Percentiles rank a stretch among this genome's conserved stretches.
phyloP scores from a whole-genome alignment of 1,140 invertebrate species.

The Doryteuthis pealeii region DNA sequence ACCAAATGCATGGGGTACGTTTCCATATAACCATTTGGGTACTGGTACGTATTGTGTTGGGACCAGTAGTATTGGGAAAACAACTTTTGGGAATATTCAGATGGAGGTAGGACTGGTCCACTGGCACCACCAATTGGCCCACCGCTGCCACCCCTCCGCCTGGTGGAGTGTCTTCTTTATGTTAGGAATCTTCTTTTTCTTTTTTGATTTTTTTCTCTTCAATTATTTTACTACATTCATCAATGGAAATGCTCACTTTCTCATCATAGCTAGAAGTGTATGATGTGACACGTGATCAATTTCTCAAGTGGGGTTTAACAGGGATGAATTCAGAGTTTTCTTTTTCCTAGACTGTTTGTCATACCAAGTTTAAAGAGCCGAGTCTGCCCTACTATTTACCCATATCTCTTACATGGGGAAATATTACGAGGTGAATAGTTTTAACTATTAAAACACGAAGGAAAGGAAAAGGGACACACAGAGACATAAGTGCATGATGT shows the following conservation, averaged over 20 bases:
- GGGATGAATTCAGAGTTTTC: too few relatives aligned
- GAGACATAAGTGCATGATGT: too few relatives aligned
- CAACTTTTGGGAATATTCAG: constrained; percentile 27
- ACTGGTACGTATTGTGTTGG: constrained; percentile 59
- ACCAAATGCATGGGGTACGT: constrained; percentile 61
- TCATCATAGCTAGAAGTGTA: constrained; percentile 6
- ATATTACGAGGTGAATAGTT: too few relatives aligned
- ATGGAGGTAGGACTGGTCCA: constrained; percentile 27
- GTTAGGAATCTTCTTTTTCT: constrained; percentile 28
- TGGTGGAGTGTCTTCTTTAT: constrained; percentile 20
- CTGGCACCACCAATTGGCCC: too few relatives aligned
- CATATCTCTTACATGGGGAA: too few relatives aligned
- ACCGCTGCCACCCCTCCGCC: constrained; percentile 9
- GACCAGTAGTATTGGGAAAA: constrained; percentile 40
- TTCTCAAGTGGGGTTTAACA: too few relatives aligned
- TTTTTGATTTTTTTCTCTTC: constrained; percentile 23
- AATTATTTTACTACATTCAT: constrained; percentile 25
- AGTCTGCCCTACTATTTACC: too few relatives aligned
- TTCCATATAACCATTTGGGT: constrained; percentile 75
- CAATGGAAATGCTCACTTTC: constrained; percentile 14
- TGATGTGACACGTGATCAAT: too few relatives aligned
- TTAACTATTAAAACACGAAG: too few relatives aligned
- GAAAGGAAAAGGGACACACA: too few relatives aligned
- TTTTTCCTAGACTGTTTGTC: too few relatives aligned
- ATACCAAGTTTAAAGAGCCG: too few relatives aligned